Evolutionary conservation across 2,888 invertebrate genomes (phyloP).

Genomic region (Acanthococcus lagerstroemiae): DNA sequence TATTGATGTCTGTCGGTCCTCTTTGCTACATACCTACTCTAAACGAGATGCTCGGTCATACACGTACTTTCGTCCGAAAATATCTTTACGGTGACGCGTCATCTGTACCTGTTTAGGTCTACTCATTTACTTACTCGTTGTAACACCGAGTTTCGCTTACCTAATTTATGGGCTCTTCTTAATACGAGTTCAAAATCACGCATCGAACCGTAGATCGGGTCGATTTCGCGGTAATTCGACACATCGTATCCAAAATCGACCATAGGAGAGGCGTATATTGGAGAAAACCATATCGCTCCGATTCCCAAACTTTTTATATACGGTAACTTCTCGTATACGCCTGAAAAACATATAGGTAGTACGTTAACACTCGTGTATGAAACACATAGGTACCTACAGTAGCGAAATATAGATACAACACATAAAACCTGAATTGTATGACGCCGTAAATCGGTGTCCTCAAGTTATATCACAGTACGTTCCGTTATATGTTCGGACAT

Average conservation of each 20-base stretch:
- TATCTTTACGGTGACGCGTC: too few species aligned
- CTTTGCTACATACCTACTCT: too few species aligned
- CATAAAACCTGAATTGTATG: too few species aligned
- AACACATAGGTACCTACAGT: too few species aligned
- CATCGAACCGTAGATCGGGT: slow-evolving; percentile 11
- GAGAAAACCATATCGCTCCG: slow-evolving; percentile 20
- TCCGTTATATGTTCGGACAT: too few species aligned
- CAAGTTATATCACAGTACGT: too few species aligned
- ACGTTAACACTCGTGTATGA: neutral
- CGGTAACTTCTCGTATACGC: neutral
- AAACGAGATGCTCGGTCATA: too few species aligned
- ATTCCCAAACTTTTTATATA: slow-evolving; percentile 11
- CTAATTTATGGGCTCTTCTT: neutral
- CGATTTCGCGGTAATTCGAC: slow-evolving; percentile 19
- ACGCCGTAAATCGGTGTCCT: too few species aligned
- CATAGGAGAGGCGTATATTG: slow-evolving; percentile 16
- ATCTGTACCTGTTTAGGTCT: too few species aligned
- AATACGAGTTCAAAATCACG: slow-evolving; percentile 11
- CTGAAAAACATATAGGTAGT: neutral
- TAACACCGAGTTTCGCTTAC: slow-evolving; percentile 1
- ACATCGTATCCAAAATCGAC: slow-evolving; percentile 23
- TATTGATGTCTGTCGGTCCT: too few species aligned
- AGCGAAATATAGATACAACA: neutral
- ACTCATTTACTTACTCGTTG: too few species aligned
- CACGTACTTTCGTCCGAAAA: too few species aligned